Base-by-base conservation (phyloP, 1,140 invertebrate genomes). In the Eriosoma lanigerum region DNA sequence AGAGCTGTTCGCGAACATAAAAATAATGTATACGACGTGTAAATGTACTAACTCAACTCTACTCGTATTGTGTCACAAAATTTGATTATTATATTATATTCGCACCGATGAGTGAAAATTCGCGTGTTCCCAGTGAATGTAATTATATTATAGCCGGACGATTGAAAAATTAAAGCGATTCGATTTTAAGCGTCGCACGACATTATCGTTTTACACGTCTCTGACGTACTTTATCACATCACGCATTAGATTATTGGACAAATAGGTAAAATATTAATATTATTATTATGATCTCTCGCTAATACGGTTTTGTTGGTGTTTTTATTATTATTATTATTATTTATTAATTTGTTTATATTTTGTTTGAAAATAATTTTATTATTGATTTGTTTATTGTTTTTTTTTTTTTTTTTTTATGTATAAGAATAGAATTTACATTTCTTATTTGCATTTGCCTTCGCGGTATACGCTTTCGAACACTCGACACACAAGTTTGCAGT, bases 231-330 rank as follows among this genome's bases (percentile, higher is more conserved):
- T n/a, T n/a, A n/a, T n/a, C 3, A 38, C 32, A 48, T 38, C 44
- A 24, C 48, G 15, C 56, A 19, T 32, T 60, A 62, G 38, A 48
- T 78, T n/a, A n/a, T n/a, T 38, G 75, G 56, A 62, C 75, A 38
- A 46, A 60, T 60, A 38, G 3, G 8, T 38, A 38, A 38, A 38
- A 38, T 38, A 38, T 38, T n/a, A 38, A 38, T 38, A 38, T 38
- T 38, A 8, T 4, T 38, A 38, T 38, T 38, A 78, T 78, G 75
- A 78, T 78, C 75, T 78, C 75, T 78, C 21, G 38, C 75, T 78
- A 38, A 38, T 44, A 58, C 44, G 44, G 29, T 76, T 56, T 78
- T 48, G 73, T 54, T 56, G 48, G 50, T 75, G 60, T 72, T 48
- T 72, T 26, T 29, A 50, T 24, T 70, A 13, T 70, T 26, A 44